Conservation (phyloP, 2,113 vertebrate species). For the Hemibagrus wyckioides region DNA sequence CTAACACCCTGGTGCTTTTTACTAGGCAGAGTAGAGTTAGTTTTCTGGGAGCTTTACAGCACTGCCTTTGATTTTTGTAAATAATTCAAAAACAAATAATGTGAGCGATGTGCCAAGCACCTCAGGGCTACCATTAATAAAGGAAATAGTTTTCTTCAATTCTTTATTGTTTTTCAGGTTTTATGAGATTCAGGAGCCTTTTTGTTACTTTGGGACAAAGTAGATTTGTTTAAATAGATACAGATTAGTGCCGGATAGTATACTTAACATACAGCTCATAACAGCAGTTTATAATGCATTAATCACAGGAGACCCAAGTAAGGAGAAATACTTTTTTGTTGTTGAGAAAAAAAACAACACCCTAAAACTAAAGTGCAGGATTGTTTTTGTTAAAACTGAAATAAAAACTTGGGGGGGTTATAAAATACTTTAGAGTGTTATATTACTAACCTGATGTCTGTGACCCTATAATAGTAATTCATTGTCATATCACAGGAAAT, state of each 20-base stretch:
- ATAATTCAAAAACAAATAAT: conserved; percentile 37
- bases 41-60: neutral
- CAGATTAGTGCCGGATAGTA: neutral
- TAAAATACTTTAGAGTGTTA: neutral
- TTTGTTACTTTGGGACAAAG: neutral
- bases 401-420: neutral
- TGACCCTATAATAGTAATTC: neutral
- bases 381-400: neutral
- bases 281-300: neutral
- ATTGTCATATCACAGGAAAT: neutral
- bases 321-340: neutral
- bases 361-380: neutral
- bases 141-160: neutral
- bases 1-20: conserved; percentile 11
- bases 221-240: neutral
- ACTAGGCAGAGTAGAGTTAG: conserved; percentile 35
- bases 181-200: neutral
- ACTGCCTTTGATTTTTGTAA: conserved; percentile 22
- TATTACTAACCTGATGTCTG: neutral
- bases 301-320: neutral
- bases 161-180: neutral
- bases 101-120: neutral
- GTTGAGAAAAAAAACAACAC: neutral
- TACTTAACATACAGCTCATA: neutral
- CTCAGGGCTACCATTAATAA: conserved; percentile 14